Conservation (phyloP, 2,113 vertebrate genomes). For the Ptilonorhynchus violaceus region DNA sequence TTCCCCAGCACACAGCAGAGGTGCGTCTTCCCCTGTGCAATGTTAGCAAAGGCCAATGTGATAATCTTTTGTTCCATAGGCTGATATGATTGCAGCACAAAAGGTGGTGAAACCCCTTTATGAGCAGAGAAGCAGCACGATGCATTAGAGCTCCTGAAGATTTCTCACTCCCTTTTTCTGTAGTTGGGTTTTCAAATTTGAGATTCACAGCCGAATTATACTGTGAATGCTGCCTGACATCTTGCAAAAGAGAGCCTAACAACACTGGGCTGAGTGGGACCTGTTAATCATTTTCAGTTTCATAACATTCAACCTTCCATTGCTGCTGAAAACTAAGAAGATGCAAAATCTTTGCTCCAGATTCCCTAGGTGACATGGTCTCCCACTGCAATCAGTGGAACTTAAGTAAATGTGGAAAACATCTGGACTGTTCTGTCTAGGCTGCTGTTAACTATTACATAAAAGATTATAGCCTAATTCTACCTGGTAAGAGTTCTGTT, state of each 20-base stretch:
- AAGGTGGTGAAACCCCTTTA: not conserved
- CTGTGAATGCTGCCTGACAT: constrained; percentile 13
- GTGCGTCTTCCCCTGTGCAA: not conserved
- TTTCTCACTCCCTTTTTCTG: not conserved
- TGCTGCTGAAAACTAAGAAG: not conserved
- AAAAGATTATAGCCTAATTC: not conserved
- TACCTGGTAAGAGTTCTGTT: not conserved
- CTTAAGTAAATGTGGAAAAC: not conserved
- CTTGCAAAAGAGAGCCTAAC: not conserved
- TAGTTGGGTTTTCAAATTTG: not conserved
- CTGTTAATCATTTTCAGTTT: not conserved
- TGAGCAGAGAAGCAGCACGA: not conserved
- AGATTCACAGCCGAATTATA: not conserved
- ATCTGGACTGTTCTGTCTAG: not conserved
- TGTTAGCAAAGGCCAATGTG: not conserved
- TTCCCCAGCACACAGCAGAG: not conserved
- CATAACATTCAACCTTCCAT: not conserved
- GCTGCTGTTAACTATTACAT: not conserved
- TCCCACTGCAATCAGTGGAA: not conserved
- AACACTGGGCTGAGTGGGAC: not conserved
- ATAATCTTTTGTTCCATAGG: not conserved
- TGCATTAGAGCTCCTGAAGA: not conserved
- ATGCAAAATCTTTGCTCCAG: not conserved
- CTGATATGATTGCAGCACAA: not conserved
- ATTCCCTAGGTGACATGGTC: not conserved